Conservation (phyloP, 1,140 invertebrate genomes). For the Venustaconcha ellipsiformis region DNA sequence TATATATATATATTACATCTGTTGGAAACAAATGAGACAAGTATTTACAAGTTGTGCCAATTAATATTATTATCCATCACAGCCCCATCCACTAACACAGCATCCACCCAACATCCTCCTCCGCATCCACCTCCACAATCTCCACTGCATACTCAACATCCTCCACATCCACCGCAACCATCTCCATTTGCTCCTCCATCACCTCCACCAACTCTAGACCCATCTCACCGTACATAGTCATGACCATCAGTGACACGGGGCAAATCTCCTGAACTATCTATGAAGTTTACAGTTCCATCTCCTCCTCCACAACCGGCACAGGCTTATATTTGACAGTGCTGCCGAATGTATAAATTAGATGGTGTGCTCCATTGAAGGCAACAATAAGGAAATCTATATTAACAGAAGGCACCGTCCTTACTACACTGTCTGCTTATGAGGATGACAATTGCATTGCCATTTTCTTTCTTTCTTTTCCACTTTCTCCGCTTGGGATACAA, state of each 20-base stretch:
- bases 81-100: not conserved
- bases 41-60: too few relatives aligned
- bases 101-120: not conserved
- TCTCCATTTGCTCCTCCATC: not conserved
- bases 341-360: slow-evolving; percentile 45
- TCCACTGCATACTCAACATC: too few relatives aligned
- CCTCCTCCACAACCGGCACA: slow-evolving; percentile 33
- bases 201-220: not conserved
- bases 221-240: not conserved
- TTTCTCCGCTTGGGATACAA: too few relatives aligned
- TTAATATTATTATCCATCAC: not conserved
- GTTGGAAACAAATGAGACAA: too few relatives aligned
- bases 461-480: too few relatives aligned
- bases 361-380: slow-evolving; percentile 47
- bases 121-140: too few relatives aligned
- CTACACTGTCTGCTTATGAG: not conserved
- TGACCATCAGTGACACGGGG: not conserved
- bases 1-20: too few relatives aligned
- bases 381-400: slow-evolving; percentile 50
- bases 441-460: too few relatives aligned
- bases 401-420: slow-evolving; percentile 43
- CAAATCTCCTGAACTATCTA: not conserved
- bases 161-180: too few relatives aligned
- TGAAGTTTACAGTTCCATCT: not conserved
- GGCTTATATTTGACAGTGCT: slow-evolving; percentile 15